Evolutionary conservation across 1,140 invertebrate genomes (phyloP), one percentile per base, ranked within the genome.

Genomic region (Zaprionus gabonicus): DNA sequence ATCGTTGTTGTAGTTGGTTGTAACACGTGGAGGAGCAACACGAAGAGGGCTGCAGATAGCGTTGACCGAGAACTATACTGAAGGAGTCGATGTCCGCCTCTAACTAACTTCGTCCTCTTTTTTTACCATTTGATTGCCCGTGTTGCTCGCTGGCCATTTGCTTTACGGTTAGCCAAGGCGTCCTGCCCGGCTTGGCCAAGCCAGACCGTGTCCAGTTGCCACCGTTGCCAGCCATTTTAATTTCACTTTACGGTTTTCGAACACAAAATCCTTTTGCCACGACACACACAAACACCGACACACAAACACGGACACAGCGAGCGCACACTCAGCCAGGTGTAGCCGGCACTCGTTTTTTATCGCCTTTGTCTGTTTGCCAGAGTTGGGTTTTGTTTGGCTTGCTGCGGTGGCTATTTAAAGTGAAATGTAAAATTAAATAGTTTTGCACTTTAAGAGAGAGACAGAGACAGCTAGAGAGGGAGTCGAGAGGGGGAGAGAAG

Each of bases 231-330:
- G 67, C 85, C 74, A 88, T 87, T 88, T 88, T 90, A 88, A 88
- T 88, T 88, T 88, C 84, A 88, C 84, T 88, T 88, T 90, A 88
- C 85, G 84, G 85, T 90, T 88, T 79, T 73, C 83, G 88, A 87
- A 87, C 83, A 88, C 85, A 75, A 84, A 88, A 88, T 87, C 85
- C 84, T 84, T 84, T 84, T 88, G 78, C 75, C 73, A 76, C 72
- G 46, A 57, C 36, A 59, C 64, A 67, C 55, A 41, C 63, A 66
- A 12, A 41, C 36, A 65, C 58, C 36, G 1, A 27, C 12, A 59
- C n/a, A 28, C 1, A 36, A 2, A 57, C 7, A 65, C 13, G 17
- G 23, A 55, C n/a, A 64, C 25, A 13, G n/a, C 49, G 4, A 44
- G 25, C 12, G 51, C n/a, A 63, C 62, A 7, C 17, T 25, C 41